Conservation (phyloP, 2,113 vertebrate genomes). For the Oreochromis aureus region DNA sequence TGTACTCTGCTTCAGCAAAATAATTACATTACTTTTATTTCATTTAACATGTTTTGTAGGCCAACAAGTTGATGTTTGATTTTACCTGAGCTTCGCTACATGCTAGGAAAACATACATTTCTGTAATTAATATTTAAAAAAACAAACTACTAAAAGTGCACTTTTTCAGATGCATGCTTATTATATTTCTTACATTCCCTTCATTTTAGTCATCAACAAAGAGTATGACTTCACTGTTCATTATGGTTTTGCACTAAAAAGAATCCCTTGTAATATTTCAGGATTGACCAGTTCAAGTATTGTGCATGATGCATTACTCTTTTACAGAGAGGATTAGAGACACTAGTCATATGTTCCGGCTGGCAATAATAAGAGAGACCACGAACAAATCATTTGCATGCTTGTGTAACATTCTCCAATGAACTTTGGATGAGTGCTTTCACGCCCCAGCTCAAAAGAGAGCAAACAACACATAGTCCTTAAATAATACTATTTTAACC, state of each 20-base stretch:
- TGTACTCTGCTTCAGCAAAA: background rate
- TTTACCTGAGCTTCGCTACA: background rate
- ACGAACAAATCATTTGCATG: background rate
- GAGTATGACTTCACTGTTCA: background rate
- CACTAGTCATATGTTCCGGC: background rate
- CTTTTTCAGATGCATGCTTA: background rate
- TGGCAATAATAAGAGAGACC: background rate
- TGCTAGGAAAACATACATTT: background rate
- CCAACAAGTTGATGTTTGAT: background rate
- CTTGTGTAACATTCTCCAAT: background rate
- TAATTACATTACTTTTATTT: background rate
- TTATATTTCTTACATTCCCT: background rate
- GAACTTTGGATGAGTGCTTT: background rate
- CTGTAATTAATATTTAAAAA: background rate
- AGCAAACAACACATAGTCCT: background rate
- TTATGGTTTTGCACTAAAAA: background rate
- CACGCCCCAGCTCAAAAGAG: background rate
- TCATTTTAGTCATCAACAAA: background rate
- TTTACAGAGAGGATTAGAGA: background rate
- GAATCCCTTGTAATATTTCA: background rate
- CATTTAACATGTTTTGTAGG: background rate
- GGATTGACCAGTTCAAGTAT: background rate
- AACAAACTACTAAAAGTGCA: background rate
- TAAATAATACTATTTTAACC: background rate
- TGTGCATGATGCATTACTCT: background rate